Evolutionary conservation across 2,888 invertebrate species (phyloP).

Genomic region (Polyploca ridens): DNA sequence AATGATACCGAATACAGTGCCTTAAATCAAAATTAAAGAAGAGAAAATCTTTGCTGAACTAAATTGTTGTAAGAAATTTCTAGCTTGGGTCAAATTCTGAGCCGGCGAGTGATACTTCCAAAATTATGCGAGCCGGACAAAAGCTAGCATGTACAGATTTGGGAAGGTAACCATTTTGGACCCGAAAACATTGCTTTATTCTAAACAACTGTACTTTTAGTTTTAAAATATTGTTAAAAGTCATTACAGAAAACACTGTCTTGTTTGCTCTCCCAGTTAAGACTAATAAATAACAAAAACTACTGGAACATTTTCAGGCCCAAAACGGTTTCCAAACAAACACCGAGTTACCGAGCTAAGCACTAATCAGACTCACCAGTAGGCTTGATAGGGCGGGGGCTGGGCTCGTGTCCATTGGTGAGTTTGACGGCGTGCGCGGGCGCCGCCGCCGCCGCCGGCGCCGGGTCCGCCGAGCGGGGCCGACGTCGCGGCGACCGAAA

Average conservation of each 20-base stretch:
- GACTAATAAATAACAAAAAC: no score
- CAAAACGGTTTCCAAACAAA: not conserved
- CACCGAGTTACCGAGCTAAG: not conserved
- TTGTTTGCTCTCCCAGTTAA: no score
- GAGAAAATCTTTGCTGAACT: no score
- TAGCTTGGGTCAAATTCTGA: no score
- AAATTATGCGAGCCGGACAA: not conserved
- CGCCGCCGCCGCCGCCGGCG: slow-evolving; percentile 49
- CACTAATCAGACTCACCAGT: slow-evolving; percentile 63
- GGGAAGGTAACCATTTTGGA: not conserved
- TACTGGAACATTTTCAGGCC: not conserved
- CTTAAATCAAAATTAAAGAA: no score
- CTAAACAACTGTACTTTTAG: no score
- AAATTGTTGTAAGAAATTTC: no score
- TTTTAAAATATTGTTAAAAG: no score
- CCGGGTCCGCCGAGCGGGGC: slow-evolving; percentile 86
- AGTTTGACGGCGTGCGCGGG: slow-evolving; percentile 38
- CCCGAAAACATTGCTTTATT: not conserved
- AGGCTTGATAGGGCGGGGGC: slow-evolving; percentile 90
- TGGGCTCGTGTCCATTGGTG: slow-evolving; percentile 83
- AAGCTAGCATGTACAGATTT: not conserved
- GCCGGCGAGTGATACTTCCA: not conserved
- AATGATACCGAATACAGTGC: no score
- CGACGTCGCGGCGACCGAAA: slow-evolving; percentile 92
- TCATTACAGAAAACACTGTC: no score